Evolutionary conservation across 1,140 invertebrate species (phyloP).

Genomic region (Hestina assimilis): DNA sequence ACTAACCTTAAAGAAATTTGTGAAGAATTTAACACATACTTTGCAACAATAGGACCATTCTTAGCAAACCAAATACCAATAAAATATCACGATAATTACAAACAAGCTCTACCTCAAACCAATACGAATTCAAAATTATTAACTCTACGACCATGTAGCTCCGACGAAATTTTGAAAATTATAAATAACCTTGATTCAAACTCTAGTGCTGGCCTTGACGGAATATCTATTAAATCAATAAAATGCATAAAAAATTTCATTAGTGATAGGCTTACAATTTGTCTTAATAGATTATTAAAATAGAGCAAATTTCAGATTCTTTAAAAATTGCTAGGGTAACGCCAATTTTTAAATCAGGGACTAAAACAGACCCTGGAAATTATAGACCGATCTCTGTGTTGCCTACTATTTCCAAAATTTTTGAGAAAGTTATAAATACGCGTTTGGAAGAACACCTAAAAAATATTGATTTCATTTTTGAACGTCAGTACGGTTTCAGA

Average conservation of each 20-base stretch:
- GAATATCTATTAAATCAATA: slow-evolving; percentile 10
- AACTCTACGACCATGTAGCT: slow-evolving; percentile 5
- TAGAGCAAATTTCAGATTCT: slow-evolving; percentile 6
- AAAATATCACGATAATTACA: background rate
- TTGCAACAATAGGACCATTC: slow-evolving; percentile 5
- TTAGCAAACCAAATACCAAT: slow-evolving; percentile 10
- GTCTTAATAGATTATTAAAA: slow-evolving; percentile 12
- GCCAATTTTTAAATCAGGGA: slow-evolving; percentile 11
- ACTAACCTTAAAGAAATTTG: slow-evolving; percentile 7
- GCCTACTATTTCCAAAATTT: slow-evolving; percentile 7
- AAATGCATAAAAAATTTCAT: slow-evolving; percentile 11
- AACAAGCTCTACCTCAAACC: slow-evolving; percentile 4
- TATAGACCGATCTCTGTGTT: slow-evolving; percentile 18
- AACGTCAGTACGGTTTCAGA: slow-evolving; percentile 17
- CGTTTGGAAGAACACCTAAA: slow-evolving; percentile 1
- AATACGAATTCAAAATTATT: background rate
- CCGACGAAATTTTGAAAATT: slow-evolving; percentile 2
- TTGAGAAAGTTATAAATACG: slow-evolving; percentile 8
- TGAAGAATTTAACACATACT: slow-evolving; percentile 10
- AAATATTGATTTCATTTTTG: slow-evolving; percentile 3
- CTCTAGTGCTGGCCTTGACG: slow-evolving; percentile 9
- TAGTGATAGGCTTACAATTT: background rate
- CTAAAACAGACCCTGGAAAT: slow-evolving; percentile 17
- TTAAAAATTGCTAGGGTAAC: slow-evolving; percentile 13
- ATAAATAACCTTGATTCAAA: slow-evolving; percentile 6